phyloP scores from a whole-genome alignment of 1,140 invertebrate species.

The Drosophila novamexicana region DNA sequence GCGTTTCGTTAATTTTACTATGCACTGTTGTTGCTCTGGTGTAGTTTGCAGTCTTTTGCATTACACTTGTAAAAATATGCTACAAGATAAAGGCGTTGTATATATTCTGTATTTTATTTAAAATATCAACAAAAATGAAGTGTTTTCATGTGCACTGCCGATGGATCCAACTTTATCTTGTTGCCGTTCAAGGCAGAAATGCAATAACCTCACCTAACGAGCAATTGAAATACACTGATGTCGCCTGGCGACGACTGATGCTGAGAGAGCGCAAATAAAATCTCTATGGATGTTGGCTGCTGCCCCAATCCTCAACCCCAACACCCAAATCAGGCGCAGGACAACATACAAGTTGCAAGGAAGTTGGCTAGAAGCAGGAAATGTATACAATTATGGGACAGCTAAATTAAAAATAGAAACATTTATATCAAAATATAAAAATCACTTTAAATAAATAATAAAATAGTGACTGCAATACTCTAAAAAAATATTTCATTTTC shows the following conservation, averaged over 20 bases:
- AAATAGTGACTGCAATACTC: no score
- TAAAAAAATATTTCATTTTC: neutral
- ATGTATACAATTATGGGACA: neutral
- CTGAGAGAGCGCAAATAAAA: constrained; percentile 35
- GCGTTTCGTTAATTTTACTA: constrained; percentile 52
- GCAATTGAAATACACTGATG: constrained; percentile 62
- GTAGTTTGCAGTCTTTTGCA: constrained; percentile 31
- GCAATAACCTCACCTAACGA: constrained; percentile 64
- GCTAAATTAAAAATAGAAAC: neutral
- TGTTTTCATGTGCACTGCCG: constrained; percentile 44
- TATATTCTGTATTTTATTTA: constrained; percentile 29
- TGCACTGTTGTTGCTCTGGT: constrained; percentile 29
- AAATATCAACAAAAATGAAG: constrained; percentile 34
- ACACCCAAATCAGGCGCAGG: constrained; percentile 4
- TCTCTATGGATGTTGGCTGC: constrained; percentile 32
- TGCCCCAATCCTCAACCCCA: constrained; percentile 30
- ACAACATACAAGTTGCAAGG: constrained; percentile 42
- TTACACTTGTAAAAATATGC: constrained; percentile 47
- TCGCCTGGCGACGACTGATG: constrained; percentile 43
- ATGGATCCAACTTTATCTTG: constrained; percentile 16
- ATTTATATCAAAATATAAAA: neutral
- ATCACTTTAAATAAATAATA: neutral
- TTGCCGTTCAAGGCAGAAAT: constrained; percentile 41
- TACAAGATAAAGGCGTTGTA: constrained; percentile 29
- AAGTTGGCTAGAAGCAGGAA: neutral